Percentiles rank a stretch among this genome's conserved stretches.
Evolutionary conservation across 64 coral and sea anemone species (phyloP).

Genomic region (Montipora efflorescens): DNA sequence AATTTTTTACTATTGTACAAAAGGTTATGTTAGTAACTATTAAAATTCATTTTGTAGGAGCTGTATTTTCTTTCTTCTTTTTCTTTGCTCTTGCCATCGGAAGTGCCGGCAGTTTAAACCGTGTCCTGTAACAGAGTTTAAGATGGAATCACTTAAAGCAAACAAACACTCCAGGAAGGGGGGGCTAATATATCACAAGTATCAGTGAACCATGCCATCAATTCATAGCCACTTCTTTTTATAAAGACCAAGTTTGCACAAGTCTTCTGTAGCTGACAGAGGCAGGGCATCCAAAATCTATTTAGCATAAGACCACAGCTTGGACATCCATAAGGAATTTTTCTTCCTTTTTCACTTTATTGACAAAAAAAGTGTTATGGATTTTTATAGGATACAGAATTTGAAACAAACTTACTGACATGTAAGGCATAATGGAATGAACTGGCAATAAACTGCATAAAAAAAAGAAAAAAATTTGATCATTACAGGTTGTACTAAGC

Average conservation of each 20-base stretch:
- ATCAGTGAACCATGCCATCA: no score
- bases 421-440: slow-evolving; percentile 85
- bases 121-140: slow-evolving; percentile 77
- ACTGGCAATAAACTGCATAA: slow-evolving; percentile 92
- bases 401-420: slow-evolving; percentile 87
- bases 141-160: background rate
- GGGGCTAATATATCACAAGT: no score
- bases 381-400: background rate
- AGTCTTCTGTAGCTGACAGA: no score
- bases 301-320: no score
- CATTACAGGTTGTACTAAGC: background rate
- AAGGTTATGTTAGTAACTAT: background rate
- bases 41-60: slow-evolving; percentile 17
- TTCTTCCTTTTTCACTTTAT: background rate
- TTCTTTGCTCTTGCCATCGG: slow-evolving; percentile 87
- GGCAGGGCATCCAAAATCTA: no score
- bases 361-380: no score
- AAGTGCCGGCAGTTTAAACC: slow-evolving; percentile 92
- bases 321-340: no score
- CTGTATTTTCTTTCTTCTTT: slow-evolving; percentile 83
- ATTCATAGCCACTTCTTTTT: no score
- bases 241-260: no score
- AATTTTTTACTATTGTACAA: slow-evolving; percentile 32
- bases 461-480: background rate
- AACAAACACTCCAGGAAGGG: background rate